Evolutionary conservation across 2,113 vertebrate genomes (phyloP).

Genomic region (Chrysemys picta): DNA sequence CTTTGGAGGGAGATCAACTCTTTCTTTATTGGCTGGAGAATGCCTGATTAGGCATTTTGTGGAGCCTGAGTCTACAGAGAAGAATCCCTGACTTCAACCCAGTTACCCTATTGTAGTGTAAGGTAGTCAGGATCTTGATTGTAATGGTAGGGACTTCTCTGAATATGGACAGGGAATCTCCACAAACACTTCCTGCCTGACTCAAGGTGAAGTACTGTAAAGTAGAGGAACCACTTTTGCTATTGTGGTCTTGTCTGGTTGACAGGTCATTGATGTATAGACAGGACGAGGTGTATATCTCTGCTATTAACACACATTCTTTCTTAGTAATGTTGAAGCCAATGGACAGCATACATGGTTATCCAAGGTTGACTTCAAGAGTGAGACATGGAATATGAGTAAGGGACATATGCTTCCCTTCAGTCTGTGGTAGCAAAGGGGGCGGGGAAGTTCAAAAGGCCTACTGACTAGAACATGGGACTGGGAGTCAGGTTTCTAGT

Average conservation of each 20-base stretch:
- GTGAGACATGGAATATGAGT: neutral
- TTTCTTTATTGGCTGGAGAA: conserved; percentile 27
- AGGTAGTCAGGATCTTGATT: neutral
- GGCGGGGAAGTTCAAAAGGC: neutral
- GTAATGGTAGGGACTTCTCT: neutral
- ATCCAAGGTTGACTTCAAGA: neutral
- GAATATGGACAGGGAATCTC: neutral
- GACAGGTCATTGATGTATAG: neutral
- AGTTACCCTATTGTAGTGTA: neutral
- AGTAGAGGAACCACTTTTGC: neutral
- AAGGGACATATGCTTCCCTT: neutral
- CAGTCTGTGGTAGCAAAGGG: neutral
- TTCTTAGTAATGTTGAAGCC: neutral
- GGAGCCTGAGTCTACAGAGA: neutral
- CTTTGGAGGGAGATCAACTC: conserved; percentile 52
- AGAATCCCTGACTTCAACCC: conserved; percentile 1
- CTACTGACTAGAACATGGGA: neutral
- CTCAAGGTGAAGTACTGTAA: neutral
- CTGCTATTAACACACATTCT: neutral
- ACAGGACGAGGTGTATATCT: neutral
- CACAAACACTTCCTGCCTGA: neutral
- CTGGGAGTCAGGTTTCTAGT: neutral
- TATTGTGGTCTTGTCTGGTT: rapidly evolving
- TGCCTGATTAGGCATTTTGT: conserved; percentile 48
- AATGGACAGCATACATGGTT: neutral